Evolutionary conservation across 2,113 vertebrate species (phyloP).

Genomic region (Pampusana beccarii): DNA sequence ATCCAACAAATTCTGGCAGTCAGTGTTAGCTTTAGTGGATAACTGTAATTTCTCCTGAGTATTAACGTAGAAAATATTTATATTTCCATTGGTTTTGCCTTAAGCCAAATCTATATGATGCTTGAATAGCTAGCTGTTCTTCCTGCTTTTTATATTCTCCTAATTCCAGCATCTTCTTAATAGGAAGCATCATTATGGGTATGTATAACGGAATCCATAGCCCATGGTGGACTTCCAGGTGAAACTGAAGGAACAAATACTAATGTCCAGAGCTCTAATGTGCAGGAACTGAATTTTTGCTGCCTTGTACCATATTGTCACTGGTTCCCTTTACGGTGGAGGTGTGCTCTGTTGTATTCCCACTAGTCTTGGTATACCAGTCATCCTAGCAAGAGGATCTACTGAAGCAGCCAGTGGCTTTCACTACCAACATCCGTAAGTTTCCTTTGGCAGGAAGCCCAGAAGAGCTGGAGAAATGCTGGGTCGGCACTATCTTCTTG

Average conservation of each 20-base stretch:
- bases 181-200: background rate
- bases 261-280: background rate
- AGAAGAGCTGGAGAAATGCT: background rate
- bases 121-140: background rate
- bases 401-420: background rate
- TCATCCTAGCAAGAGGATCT: background rate
- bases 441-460: background rate
- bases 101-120: background rate
- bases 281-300: background rate
- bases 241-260: background rate
- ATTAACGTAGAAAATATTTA: background rate
- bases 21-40: background rate
- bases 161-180: background rate
- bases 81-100: background rate
- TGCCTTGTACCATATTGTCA: background rate
- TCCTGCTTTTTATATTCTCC: background rate
- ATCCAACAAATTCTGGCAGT: background rate
- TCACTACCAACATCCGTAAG: background rate
- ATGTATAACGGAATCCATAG: background rate
- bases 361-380: background rate
- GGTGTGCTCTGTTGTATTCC: background rate
- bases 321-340: background rate
- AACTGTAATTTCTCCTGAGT: background rate
- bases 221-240: background rate
- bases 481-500: accelerated